phyloP scores from a whole-genome alignment of 2,888 invertebrate genomes.

The Galeruca laticollis region DNA sequence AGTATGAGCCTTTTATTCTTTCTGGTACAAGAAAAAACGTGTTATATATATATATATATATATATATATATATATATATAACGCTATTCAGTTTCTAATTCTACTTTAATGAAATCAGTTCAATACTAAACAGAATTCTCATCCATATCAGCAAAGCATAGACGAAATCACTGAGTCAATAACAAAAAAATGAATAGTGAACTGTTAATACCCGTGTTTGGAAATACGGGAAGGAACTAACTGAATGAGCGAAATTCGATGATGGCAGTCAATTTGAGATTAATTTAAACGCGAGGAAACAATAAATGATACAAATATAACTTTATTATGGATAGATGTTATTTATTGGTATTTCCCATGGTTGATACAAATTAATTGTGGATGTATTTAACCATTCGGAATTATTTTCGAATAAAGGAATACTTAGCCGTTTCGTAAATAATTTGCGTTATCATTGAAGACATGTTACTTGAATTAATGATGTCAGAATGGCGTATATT shows the following conservation, averaged over 20 bases:
- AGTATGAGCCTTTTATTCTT: too few species aligned
- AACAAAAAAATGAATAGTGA: neutral
- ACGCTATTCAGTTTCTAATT: too few species aligned
- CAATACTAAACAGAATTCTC: too few species aligned
- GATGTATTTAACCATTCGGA: neutral
- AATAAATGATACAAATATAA: constrained; percentile 7
- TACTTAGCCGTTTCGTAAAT: neutral
- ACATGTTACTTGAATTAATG: too few species aligned
- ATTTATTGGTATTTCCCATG: neutral
- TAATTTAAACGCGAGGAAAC: constrained; percentile 6
- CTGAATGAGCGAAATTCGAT: neutral
- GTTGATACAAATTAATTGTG: neutral
- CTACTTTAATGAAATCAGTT: too few species aligned
- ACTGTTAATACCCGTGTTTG: neutral
- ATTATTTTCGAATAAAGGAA: neutral
- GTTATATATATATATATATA: too few species aligned
- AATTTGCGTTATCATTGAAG: constrained; percentile 2
- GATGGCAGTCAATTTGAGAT: constrained; percentile 5
- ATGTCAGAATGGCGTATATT: too few species aligned
- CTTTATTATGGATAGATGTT: neutral
- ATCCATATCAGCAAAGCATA: neutral
- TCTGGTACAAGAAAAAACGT: too few species aligned
- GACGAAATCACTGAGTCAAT: neutral
- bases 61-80: too few species aligned
- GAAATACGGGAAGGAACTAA: constrained; percentile 1